Evolutionary conservation across 2,113 vertebrate species (phyloP), one percentile per base, ranked within the genome.

Genomic region (Cyprinodon variegatus): DNA sequence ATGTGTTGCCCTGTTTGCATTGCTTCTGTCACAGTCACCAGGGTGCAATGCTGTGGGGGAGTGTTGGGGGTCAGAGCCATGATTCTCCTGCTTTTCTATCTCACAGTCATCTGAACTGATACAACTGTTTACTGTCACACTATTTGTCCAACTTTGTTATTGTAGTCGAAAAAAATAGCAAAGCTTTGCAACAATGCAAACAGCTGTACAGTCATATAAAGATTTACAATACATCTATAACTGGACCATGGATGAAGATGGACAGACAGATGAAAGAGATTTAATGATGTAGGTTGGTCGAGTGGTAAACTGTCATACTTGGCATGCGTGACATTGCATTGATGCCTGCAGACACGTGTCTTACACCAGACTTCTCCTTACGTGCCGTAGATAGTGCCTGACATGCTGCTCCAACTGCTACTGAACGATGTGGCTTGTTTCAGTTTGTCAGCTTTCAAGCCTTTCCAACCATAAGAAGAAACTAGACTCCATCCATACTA

Each of bases 371-470:
- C 67, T 82, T 83, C 78, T 71, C 48, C 17, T 40, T 13, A 76
- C 85, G 81, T 90, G 84, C 83, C 79, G 76, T 6, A 61, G 83
- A 91, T 91, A 81, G 78, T 91, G 73, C 88, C 87, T 88, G 90
- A 89, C 85, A 82, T 72, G 59, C 70, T 70, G 64, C 81, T 62
- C 76, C 87, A 79, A 91, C 79, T 89, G 83, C 85, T 88, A 81
- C 85, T n/a, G 78, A 29, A 43, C 62, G 43, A 65, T 72, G 75
- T 88, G 76, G 57, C 77, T 75, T 38, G 37, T 76, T 72, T 77
- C 63, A 29, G 36, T 70, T 83, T 81, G 87, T 91, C 86, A 70
- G 73, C 81, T 86, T 89, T 85, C 75, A 75, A 72, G 71, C 70
- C 80, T 82, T 81, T 89, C 72, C 79, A 88, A 90, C 80, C 83